phyloP scores from a whole-genome alignment of 2,797 vertebrate species.

The Centroberyx gerrardi region DNA sequence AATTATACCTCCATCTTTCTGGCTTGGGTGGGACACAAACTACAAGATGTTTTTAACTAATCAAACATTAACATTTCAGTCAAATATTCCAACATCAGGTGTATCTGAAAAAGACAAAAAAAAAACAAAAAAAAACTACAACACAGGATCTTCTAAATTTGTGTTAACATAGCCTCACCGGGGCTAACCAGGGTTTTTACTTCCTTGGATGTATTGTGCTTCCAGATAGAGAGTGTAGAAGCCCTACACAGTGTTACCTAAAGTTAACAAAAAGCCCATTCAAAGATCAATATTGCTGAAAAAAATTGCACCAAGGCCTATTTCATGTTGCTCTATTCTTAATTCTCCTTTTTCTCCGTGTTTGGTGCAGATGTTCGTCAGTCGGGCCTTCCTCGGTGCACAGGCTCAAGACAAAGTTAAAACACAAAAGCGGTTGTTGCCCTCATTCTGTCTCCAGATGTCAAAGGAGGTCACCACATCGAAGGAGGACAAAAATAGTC shows the following conservation, averaged over 20 bases:
- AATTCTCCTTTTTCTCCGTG: not conserved
- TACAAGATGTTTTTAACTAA: no score
- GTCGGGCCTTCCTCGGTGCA: slow-evolving; percentile 11
- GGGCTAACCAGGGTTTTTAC: no score
- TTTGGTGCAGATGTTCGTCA: slow-evolving; percentile 13
- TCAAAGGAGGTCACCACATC: slow-evolving; percentile 74
- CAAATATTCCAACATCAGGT: no score
- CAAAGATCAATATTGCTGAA: not conserved
- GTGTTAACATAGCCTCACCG: no score
- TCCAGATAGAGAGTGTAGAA: not conserved
- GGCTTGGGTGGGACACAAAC: no score
- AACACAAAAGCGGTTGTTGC: slow-evolving; percentile 49
- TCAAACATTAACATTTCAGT: no score
- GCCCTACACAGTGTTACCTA: no score
- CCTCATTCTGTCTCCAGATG: slow-evolving; percentile 75
- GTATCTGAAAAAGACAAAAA: no score
- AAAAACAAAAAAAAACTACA: no score
- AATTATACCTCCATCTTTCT: no score
- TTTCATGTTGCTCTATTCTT: not conserved
- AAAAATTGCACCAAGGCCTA: not conserved
- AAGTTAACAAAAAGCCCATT: not conserved
- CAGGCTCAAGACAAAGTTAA: slow-evolving; percentile 16
- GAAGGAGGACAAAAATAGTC: slow-evolving; percentile 56
- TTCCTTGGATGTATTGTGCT: not conserved
- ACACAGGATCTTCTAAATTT: no score